A percentile compares a stretch with the other conserved stretches of the same genome.
These are phyloP conservation scores for Gymnothorax reevesii DNA, from an alignment of 2,797 vertebrate genomes.

Conservation along the genomic window DNA sequence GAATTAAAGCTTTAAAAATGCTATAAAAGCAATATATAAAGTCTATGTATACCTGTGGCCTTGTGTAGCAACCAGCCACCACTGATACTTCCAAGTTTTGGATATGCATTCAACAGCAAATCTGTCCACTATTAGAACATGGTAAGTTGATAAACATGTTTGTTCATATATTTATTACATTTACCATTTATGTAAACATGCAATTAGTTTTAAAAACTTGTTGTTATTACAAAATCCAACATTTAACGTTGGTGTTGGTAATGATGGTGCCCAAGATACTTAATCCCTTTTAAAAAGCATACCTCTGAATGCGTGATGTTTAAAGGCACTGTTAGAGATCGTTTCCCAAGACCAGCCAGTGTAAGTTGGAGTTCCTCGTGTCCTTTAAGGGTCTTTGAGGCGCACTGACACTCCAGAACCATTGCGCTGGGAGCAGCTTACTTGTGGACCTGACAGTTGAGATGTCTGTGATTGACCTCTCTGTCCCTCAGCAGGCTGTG, in stretches of 20 bases:
- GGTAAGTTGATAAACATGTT: background rate
- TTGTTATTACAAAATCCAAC: background rate
- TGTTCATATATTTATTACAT: background rate
- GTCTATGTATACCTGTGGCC: background rate
- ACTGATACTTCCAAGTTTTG: slow-evolving; percentile 10
- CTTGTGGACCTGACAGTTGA: background rate
- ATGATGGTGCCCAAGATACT: background rate
- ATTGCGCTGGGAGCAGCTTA: background rate
- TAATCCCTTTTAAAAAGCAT: background rate
- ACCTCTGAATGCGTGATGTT: slow-evolving; percentile 22
- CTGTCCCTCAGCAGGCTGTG: background rate
- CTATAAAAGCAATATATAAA: background rate
- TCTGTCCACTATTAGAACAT: background rate
- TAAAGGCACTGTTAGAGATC: background rate
- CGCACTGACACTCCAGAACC: background rate
- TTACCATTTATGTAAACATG: slow-evolving; percentile 2
- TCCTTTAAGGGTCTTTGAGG: slow-evolving; percentile 1
- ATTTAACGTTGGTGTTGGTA: no score
- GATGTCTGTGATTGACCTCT: no score
- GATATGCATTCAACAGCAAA: slow-evolving; percentile 13
- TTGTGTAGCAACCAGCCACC: slow-evolving; percentile 6
- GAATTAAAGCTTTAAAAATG: no score
- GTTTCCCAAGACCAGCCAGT: slow-evolving; percentile 21
- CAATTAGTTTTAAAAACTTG: background rate
- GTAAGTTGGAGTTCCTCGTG: slow-evolving; percentile 8